phyloP scores from a whole-genome alignment of 1,140 invertebrate species.

The Melitaea cinxia region DNA sequence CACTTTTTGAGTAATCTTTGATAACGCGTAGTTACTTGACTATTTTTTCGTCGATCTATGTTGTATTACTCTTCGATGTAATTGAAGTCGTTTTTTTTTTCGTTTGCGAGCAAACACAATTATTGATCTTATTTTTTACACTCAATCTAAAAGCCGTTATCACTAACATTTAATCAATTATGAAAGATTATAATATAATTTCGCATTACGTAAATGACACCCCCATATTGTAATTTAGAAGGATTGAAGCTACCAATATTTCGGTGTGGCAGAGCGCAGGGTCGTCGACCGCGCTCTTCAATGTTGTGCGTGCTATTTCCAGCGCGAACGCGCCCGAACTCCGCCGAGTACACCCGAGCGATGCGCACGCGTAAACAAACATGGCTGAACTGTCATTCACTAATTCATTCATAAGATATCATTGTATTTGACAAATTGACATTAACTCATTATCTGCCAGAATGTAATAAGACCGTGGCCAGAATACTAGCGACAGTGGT shows the following conservation, averaged over 20 bases:
- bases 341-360: conserved; percentile 59
- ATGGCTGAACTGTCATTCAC: conserved; percentile 78
- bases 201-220: conserved; percentile 3
- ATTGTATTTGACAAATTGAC: conserved; percentile 72
- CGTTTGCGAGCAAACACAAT: no score
- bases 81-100: no score
- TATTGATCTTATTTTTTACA: no score
- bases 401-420: conserved; percentile 77
- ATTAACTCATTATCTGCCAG: conserved; percentile 54
- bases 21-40: no score
- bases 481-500: conserved; percentile 28
- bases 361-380: conserved; percentile 76
- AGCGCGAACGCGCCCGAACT: conserved; percentile 62
- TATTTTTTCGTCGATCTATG: no score
- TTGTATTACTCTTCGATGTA: no score
- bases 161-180: not conserved
- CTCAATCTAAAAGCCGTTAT: not conserved
- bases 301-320: conserved; percentile 74
- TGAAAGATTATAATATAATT: not conserved
- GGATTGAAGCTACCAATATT: conserved; percentile 63
- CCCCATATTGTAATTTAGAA: conserved; percentile 21
- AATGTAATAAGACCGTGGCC: no score
- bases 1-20: no score
- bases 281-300: conserved; percentile 73
- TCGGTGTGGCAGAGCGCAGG: conserved; percentile 69